Base-by-base conservation (phyloP, 2,888 invertebrate species). In the Zaprionus obscuricornis region DNA sequence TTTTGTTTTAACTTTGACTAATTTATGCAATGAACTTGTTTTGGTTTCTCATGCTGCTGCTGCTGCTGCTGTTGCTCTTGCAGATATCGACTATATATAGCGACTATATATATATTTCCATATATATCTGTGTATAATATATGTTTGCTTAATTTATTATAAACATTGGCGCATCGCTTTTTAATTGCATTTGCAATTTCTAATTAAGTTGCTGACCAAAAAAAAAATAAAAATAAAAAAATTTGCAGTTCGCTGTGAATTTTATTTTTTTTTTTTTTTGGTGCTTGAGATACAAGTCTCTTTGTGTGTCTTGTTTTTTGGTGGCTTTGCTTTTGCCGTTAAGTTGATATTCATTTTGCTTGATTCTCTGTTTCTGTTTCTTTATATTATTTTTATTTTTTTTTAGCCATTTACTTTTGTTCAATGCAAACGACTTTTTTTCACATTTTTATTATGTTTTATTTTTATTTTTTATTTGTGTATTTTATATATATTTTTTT, bases 21-120 rank as follows among this genome's bases (percentile, higher is more conserved):
- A 88, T 88, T 87, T 88, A 88, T 88, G 85, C 89, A 86, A 66
- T 79, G 86, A 88, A 88, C 88, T 85, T 79, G 88, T 88, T 88
- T 79, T 59, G 66, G 71, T 66, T 66, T 63, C 34, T 49, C 42
- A 45, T 42, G 56, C 7, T 3, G 20, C 33, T 17, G 20, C 33
- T 29, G 17, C n/a, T n/a, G n/a, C n/a, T n/a, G n/a, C n/a, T n/a
- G n/a, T n/a, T n/a, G n/a, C n/a, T n/a, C n/a, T n/a, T n/a, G n/a
- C n/a, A n/a, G n/a, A n/a, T n/a, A n/a, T n/a, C n/a, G 57, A 62
- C 40, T 26, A 39, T 17, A 45, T 39, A 18, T 13, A 7, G 17
- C 11, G 7, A 17, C 24, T 29, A 52, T 33, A 27, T 11, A 34
- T 29, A 50, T 37, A 39, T 51, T 27, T 34, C 33, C 4, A 13